Conservation (phyloP, 2,888 invertebrate genomes). For the Amphiduros pacificus region DNA sequence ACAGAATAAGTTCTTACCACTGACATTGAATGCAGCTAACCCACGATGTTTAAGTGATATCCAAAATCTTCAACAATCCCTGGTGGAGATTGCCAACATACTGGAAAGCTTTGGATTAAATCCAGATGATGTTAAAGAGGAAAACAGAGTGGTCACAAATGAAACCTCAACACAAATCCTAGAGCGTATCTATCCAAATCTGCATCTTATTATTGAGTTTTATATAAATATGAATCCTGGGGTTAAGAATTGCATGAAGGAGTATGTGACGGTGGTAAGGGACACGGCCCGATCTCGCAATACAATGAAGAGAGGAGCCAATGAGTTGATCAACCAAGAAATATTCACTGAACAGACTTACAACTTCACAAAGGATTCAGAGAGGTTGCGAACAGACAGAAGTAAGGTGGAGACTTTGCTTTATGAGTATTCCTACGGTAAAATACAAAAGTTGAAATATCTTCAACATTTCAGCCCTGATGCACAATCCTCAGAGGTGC, state of each 20-base stretch:
- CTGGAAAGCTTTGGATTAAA: no score
- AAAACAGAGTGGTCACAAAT: no score
- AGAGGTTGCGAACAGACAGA: constrained; percentile 5
- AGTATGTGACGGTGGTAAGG: neutral
- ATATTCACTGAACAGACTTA: neutral
- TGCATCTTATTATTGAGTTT: no score
- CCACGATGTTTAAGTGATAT: neutral
- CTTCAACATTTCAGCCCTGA: constrained; percentile 24
- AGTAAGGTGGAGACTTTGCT: constrained; percentile 5
- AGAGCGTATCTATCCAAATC: no score
- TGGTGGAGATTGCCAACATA: neutral
- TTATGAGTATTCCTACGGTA: constrained; percentile 14
- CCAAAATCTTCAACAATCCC: neutral
- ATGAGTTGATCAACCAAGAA: neutral
- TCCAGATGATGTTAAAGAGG: no score
- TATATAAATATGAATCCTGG: neutral
- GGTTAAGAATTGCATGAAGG: neutral
- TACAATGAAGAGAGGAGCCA: constrained; percentile 1
- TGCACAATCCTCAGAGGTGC: constrained; percentile 11
- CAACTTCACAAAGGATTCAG: constrained; percentile 7
- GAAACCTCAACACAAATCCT: no score
- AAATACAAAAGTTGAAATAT: constrained; percentile 18
- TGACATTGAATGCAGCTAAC: neutral
- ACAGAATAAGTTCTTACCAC: neutral
- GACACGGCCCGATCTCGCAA: neutral